Evolutionary conservation across 2,797 vertebrate species (phyloP).

Genomic region (Strix occidentalis): DNA sequence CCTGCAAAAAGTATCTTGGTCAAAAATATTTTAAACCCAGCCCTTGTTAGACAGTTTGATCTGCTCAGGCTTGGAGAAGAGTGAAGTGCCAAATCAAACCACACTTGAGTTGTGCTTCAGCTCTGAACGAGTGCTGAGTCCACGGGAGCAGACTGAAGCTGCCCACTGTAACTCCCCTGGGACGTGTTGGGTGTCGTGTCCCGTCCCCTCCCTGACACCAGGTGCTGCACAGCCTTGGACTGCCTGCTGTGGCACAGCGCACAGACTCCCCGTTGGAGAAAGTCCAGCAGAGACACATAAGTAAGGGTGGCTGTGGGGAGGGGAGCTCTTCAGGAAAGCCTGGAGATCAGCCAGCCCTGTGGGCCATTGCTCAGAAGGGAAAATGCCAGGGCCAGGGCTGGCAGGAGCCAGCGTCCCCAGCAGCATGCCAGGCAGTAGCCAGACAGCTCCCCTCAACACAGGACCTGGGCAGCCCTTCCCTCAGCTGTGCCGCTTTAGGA

Average conservation of each 20-base stretch:
- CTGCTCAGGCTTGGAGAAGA: neutral
- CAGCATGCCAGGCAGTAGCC: accelerated
- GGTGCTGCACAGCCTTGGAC: accelerated
- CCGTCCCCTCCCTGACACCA: neutral
- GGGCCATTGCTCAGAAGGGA: accelerated
- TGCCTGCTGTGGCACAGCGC: neutral
- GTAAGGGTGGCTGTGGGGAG: accelerated
- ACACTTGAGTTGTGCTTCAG: neutral
- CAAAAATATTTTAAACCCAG: neutral
- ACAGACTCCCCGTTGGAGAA: accelerated
- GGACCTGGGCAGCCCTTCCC: neutral
- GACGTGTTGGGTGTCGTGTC: neutral
- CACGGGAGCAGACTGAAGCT: accelerated
- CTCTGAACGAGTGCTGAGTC: neutral
- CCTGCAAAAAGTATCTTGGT: neutral
- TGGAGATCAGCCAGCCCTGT: accelerated
- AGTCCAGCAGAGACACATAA: neutral
- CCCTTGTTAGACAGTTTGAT: neutral
- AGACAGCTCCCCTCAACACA: neutral
- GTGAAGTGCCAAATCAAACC: neutral
- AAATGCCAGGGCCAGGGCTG: no score
- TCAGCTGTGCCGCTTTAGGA: neutral
- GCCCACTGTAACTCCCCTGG: accelerated
- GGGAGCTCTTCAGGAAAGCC: neutral
- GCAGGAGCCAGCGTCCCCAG: neutral